These are phyloP conservation scores for Asarcornis scutulata DNA, from an alignment of 2,113 vertebrate species.

Conservation along the genomic window DNA sequence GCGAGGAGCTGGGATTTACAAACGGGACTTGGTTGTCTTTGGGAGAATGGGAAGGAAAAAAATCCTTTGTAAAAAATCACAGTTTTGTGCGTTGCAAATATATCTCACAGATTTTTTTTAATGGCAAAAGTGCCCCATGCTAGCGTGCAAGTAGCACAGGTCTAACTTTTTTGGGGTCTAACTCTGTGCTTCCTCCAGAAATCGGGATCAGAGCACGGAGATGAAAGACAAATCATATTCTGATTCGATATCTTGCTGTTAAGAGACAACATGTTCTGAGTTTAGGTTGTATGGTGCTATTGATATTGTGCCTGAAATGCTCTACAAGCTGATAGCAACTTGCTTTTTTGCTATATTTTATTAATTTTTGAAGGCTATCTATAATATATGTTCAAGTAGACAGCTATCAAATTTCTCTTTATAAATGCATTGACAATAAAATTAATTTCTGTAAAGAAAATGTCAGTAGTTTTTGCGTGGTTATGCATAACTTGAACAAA, in stretches of 20 bases:
- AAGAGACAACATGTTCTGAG: too few species aligned
- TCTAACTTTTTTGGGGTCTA: background rate
- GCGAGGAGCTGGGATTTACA: background rate
- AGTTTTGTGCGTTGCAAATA: background rate
- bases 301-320: background rate
- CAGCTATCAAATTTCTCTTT: too few species aligned
- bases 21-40: background rate
- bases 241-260: too few species aligned
- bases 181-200: background rate
- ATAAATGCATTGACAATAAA: background rate
- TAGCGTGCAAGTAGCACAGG: background rate
- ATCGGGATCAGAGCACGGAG: background rate
- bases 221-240: background rate
- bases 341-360: background rate
- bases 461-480: background rate
- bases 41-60: constrained; percentile 8
- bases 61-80: background rate
- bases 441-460: background rate
- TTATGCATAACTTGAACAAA: background rate
- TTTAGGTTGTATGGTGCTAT: accelerated
- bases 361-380: background rate
- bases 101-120: background rate
- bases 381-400: too few species aligned
- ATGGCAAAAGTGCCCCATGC: background rate
- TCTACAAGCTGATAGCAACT: too few species aligned